These are phyloP conservation scores for Zenarchopterus dispar DNA, from an alignment of 2,797 vertebrate species.

Conservation along the genomic window DNA sequence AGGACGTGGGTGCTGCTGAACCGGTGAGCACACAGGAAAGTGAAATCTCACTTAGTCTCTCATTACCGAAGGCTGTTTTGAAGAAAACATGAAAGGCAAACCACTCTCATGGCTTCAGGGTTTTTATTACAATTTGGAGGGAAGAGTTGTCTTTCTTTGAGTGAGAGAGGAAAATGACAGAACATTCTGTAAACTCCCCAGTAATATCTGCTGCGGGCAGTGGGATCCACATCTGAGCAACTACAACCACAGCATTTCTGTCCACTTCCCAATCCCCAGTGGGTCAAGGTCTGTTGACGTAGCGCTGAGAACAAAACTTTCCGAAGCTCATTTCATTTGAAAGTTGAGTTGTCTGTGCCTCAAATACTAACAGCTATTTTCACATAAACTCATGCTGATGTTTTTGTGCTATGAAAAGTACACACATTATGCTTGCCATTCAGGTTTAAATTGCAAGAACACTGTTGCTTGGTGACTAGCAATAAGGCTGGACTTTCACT, in stretches of 20 bases:
- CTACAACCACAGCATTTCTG: constrained; percentile 7
- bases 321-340: background rate
- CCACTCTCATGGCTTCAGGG: constrained; percentile 17
- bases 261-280: background rate
- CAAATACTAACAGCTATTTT: constrained; percentile 1
- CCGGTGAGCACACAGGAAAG: background rate
- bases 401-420: background rate
- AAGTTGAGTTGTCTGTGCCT: background rate
- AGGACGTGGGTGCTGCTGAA: constrained; percentile 8
- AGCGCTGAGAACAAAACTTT: constrained; percentile 7
- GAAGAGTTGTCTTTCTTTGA: constrained; percentile 6
- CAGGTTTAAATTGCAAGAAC: constrained; percentile 4
- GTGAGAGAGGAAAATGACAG: constrained; percentile 8
- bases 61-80: constrained; percentile 15
- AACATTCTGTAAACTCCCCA: constrained; percentile 18
- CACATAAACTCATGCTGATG: background rate
- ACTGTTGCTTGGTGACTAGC: no score
- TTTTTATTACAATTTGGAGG: constrained; percentile 6
- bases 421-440: background rate
- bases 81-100: background rate
- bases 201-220: constrained; percentile 16
- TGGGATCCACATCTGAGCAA: background rate
- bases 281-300: constrained; percentile 10
- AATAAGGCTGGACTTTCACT: constrained; percentile 3
- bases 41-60: constrained; percentile 25